These are phyloP conservation scores for Rhynchopsitta pachyrhyncha DNA, from an alignment of 2,113 vertebrate genomes.

Conservation along the genomic window DNA sequence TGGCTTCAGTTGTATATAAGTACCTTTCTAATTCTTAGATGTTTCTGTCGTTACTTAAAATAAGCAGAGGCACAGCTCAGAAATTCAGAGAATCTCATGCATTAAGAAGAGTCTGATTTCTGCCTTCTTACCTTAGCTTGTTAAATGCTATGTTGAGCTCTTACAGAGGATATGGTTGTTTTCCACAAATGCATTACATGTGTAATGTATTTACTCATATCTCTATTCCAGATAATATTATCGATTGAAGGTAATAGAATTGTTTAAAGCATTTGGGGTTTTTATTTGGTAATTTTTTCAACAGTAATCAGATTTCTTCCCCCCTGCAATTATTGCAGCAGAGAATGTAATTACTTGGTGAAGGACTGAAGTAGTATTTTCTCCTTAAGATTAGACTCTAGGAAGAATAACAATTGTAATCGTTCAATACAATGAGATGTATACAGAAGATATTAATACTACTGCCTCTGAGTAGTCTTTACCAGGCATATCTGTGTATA, in stretches of 20 bases:
- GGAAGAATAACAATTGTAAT: neutral
- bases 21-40: conserved; percentile 7
- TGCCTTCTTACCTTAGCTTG: neutral
- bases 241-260: conserved; percentile 29
- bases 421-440: neutral
- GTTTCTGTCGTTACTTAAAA: conserved; percentile 8
- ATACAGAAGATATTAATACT: neutral
- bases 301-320: neutral
- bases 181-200: conserved; percentile 7
- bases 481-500: neutral
- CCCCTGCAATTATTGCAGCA: neutral
- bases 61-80: neutral
- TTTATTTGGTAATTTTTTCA: neutral
- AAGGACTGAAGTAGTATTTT: neutral
- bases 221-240: neutral
- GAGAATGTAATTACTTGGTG: neutral
- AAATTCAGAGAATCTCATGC: neutral
- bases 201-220: conserved; percentile 19
- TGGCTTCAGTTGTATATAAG: neutral
- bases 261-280: neutral
- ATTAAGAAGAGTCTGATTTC: neutral
- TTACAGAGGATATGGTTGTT: conserved; percentile 2
- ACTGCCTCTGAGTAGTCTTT: neutral
- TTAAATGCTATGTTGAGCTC: neutral
- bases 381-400: neutral